A percentile compares a stretch with the other conserved stretches of the same genome.
These are phyloP conservation scores for Eudyptes chrysolophus DNA, from an alignment of 2,113 vertebrate species.

Conservation along the genomic window DNA sequence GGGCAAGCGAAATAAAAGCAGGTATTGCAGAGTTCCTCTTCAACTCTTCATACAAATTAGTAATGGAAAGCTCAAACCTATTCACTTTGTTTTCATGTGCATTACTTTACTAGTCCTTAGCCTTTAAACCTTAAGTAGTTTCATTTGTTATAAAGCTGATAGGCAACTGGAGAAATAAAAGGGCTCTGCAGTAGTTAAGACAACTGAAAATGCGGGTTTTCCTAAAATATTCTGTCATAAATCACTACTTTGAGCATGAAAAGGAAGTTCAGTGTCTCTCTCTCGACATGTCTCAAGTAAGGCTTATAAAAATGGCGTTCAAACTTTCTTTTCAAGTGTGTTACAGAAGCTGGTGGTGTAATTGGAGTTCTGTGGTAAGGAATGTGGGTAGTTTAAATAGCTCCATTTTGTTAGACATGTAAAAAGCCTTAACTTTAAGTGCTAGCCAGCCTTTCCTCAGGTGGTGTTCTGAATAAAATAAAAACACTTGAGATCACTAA, in stretches of 20 bases:
- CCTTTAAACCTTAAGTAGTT: neutral
- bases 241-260: neutral
- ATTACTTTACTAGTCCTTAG: neutral
- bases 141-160: neutral
- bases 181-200: neutral
- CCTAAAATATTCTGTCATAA: neutral
- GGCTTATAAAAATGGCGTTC: neutral
- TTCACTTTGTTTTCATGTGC: neutral
- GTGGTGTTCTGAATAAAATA: neutral
- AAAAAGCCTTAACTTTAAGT: neutral
- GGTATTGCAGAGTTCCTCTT: neutral
- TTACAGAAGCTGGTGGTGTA: neutral
- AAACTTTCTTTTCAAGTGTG: neutral
- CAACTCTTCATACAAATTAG: neutral
- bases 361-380: neutral
- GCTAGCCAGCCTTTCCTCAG: conserved; percentile 2
- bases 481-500: neutral
- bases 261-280: neutral
- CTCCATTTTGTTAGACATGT: neutral
- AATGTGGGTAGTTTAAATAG: neutral
- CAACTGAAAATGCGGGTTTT: neutral
- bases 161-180: neutral
- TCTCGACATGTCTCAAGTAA: neutral
- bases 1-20: neutral
- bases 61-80: neutral